These are phyloP conservation scores for Enhydra lutris DNA, from an alignment of 2,113 vertebrate genomes.

Conservation along the genomic window DNA sequence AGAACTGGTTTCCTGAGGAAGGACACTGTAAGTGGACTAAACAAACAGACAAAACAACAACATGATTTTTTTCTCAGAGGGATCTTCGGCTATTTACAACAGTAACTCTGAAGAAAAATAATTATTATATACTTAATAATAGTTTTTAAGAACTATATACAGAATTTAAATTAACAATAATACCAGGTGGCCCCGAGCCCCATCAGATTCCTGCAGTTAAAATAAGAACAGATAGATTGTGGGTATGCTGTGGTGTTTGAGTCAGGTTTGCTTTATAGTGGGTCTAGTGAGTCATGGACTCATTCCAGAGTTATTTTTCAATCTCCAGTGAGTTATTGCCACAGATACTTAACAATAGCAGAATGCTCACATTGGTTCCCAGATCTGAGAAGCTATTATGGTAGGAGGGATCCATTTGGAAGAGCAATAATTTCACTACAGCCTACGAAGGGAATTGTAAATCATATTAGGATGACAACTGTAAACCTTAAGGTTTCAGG, in stretches of 20 bases:
- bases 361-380: neutral
- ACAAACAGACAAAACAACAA: neutral
- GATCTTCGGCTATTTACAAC: neutral
- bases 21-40: neutral
- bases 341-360: neutral
- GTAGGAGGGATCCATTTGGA: neutral
- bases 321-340: neutral
- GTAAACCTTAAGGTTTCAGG: neutral
- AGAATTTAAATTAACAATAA: neutral
- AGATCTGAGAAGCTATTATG: neutral
- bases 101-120: neutral
- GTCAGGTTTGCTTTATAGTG: neutral
- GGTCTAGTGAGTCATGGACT: neutral
- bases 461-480: neutral
- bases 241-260: neutral
- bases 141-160: neutral
- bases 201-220: neutral
- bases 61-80: neutral
- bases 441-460: neutral
- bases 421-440: neutral
- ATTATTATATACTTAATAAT: neutral
- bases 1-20: neutral
- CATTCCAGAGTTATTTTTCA: neutral
- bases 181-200: accelerated
- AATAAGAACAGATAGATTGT: neutral